Conservation (phyloP, 1,140 invertebrate species). For the Aporrectodea caliginosa region DNA sequence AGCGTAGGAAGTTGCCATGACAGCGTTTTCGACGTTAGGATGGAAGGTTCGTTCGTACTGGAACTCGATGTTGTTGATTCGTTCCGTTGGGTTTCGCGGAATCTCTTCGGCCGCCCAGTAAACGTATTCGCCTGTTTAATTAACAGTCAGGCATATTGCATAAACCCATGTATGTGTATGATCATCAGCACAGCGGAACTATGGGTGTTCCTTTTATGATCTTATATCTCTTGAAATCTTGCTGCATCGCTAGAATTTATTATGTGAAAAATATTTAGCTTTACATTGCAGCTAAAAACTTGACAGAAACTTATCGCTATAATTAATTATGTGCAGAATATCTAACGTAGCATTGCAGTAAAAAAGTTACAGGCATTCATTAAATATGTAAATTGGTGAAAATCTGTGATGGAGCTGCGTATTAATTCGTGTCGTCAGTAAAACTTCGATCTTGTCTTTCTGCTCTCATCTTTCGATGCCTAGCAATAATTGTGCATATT, state of each 20-base stretch:
- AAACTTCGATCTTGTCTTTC: no score
- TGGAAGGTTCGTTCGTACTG: neutral
- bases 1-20: constrained; percentile 9
- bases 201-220: neutral
- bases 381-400: no score
- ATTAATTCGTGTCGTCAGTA: no score
- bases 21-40: neutral
- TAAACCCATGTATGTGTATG: no score
- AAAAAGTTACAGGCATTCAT: no score
- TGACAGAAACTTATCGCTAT: neutral
- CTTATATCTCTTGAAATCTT: neutral
- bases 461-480: no score
- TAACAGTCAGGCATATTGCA: neutral
- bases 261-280: neutral
- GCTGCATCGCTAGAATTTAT: neutral
- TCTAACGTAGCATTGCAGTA: no score
- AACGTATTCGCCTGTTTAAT: neutral
- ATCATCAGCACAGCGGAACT: no score
- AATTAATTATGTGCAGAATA: no score
- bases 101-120: constrained; percentile 9
- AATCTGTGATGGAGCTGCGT: no score
- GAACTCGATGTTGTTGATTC: constrained; percentile 2
- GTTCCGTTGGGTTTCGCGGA: neutral
- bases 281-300: neutral
- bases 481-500: no score